Conservation (phyloP, 2,113 vertebrate genomes). For the Chitala chitala region DNA sequence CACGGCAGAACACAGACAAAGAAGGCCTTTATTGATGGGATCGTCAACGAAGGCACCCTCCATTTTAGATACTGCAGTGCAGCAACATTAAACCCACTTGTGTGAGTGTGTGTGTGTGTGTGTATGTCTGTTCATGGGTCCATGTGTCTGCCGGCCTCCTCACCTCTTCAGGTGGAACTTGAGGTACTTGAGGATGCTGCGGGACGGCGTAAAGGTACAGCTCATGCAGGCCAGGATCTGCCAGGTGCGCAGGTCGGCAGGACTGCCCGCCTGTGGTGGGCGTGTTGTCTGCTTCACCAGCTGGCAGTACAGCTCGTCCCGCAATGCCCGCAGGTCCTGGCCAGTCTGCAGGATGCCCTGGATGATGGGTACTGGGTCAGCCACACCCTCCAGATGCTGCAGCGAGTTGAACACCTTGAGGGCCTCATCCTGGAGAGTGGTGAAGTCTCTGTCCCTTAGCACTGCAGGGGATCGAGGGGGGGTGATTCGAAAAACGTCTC, state of each 20-base stretch:
- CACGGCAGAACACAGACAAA: too few relatives aligned
- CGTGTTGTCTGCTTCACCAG: conserved; percentile 90
- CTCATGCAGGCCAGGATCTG: conserved; percentile 85
- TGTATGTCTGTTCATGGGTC: too few relatives aligned
- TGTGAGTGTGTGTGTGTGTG: too few relatives aligned
- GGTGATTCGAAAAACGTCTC: too few relatives aligned
- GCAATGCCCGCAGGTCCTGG: conserved; percentile 79
- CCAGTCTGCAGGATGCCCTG: conserved; percentile 85
- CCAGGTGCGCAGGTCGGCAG: conserved; percentile 80
- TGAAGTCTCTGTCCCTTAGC: conserved; percentile 76
- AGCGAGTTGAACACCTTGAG: conserved; percentile 88
- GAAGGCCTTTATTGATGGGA: too few relatives aligned
- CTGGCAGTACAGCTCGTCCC: conserved; percentile 94
- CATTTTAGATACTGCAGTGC: too few relatives aligned
- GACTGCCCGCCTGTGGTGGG: conserved; percentile 67
- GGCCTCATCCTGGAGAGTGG: conserved; percentile 87
- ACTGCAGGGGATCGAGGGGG: conserved; percentile 47
- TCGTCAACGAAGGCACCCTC: too few relatives aligned
- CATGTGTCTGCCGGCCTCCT: conserved; percentile 8
- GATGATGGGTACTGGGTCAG: conserved; percentile 81
- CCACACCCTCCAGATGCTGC: conserved; percentile 84
- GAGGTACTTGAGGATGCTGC: conserved; percentile 84
- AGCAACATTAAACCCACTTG: too few relatives aligned
- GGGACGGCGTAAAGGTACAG: conserved; percentile 81
- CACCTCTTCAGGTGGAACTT: conserved; percentile 94